Percentiles rank a stretch among this genome's conserved stretches.
Evolutionary conservation across 2,113 vertebrate species (phyloP).

Genomic region (Aptenodytes patagonicus): DNA sequence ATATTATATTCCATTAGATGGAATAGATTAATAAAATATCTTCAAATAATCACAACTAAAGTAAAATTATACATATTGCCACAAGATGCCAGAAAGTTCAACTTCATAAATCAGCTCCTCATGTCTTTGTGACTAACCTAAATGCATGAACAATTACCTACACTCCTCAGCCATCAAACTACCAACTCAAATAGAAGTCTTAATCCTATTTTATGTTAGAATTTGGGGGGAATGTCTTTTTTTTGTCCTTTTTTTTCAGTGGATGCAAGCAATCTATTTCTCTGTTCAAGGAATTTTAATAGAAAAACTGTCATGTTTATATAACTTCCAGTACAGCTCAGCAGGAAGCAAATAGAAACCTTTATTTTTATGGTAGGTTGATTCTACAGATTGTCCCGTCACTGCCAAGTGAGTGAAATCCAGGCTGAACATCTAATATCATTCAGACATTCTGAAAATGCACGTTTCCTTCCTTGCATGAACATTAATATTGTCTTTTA

Average conservation of each 20-base stretch:
- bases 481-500: neutral
- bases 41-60: neutral
- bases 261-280: constrained; percentile 11
- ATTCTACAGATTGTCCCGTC: neutral
- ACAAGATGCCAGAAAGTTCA: neutral
- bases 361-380: constrained; percentile 35
- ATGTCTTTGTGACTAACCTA: neutral
- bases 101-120: neutral
- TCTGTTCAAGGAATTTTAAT: constrained; percentile 48
- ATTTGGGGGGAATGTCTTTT: neutral
- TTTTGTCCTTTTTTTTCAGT: accelerated
- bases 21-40: neutral
- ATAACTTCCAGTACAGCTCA: constrained; percentile 27
- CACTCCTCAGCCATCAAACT: neutral
- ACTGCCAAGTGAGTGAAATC: neutral
- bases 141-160: neutral
- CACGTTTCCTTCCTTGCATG: neutral
- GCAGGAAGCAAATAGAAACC: constrained; percentile 21
- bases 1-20: neutral
- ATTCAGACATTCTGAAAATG: neutral
- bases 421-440: neutral
- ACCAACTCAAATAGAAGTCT: neutral
- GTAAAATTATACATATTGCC: neutral
- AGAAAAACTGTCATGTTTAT: constrained; percentile 52
- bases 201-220: neutral